Conservation (phyloP, 2,797 vertebrate species). For the Chiloscyllium punctatum region DNA sequence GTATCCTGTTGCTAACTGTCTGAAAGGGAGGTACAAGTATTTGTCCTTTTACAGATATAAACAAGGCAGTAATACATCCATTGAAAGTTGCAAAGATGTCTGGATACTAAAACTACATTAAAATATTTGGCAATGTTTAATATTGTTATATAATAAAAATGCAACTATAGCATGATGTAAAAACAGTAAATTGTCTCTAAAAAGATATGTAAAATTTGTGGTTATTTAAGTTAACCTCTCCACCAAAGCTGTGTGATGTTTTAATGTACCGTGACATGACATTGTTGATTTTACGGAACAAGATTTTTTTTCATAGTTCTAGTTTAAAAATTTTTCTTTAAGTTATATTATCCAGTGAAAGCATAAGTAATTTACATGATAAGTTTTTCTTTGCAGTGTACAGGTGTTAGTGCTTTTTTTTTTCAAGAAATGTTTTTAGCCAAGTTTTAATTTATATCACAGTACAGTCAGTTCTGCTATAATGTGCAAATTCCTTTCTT, state of each 20-base stretch:
- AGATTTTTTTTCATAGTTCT: neutral
- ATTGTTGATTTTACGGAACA: neutral
- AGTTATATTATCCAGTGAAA: neutral
- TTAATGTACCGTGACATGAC: neutral
- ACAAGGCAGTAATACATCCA: no score
- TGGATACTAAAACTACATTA: neutral
- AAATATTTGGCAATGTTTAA: neutral
- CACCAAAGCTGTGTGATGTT: neutral
- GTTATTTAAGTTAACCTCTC: neutral
- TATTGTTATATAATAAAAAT: neutral
- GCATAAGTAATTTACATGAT: no score
- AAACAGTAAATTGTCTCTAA: neutral
- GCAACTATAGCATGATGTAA: neutral
- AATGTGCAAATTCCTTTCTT: no score
- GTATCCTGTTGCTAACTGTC: neutral
- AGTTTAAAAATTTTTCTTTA: neutral
- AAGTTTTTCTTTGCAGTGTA: no score
- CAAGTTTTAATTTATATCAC: neutral
- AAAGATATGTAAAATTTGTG: neutral
- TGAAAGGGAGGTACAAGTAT: neutral
- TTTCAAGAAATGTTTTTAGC: neutral
- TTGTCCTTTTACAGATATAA: neutral
- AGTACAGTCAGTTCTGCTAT: no score
- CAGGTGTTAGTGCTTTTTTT: no score
- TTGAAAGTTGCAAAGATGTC: neutral